Percentiles rank a stretch among this genome's conserved stretches.
Evolutionary conservation across 2,113 vertebrate species (phyloP).

Genomic region (Puntigrus tetrazona): DNA sequence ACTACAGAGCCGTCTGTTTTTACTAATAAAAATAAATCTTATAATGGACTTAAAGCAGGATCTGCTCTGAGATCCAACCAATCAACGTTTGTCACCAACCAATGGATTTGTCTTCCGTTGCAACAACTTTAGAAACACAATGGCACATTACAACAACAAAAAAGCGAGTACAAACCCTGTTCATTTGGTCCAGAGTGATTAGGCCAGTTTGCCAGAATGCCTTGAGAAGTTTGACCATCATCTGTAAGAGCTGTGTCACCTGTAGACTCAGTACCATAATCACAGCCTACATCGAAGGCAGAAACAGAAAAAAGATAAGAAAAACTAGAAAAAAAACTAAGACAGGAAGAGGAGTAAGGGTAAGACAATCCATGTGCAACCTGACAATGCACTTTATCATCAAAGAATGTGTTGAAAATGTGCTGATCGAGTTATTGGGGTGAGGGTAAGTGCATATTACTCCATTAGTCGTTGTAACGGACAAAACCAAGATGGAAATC

Average conservation of each 20-base stretch:
- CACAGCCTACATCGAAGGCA: slow-evolving; percentile 71
- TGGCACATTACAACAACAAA: not conserved
- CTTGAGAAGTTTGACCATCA: slow-evolving; percentile 83
- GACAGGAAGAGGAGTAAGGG: not conserved
- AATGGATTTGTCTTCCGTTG: too few species aligned
- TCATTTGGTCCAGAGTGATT: slow-evolving; percentile 89
- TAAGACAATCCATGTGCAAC: not conserved
- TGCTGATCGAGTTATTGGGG: not conserved
- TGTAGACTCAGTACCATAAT: slow-evolving; percentile 84
- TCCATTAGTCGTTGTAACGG: not conserved
- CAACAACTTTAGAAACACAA: not conserved
- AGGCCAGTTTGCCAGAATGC: slow-evolving; percentile 84
- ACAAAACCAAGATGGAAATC: not conserved
- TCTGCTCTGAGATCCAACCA: too few species aligned
- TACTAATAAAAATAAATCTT: too few species aligned
- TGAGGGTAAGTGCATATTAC: not conserved
- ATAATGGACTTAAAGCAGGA: too few species aligned
- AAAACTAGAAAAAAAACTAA: not conserved
- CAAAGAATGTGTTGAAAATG: not conserved
- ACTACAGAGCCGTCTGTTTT: too few species aligned
- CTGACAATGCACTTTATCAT: too few species aligned
- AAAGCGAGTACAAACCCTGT: slow-evolving; percentile 72
- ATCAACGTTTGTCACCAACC: too few species aligned
- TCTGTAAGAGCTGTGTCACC: slow-evolving; percentile 75
- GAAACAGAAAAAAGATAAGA: slow-evolving; percentile 18